A percentile compares a stretch with the other conserved stretches of the same genome.
Conservation (phyloP, 2,888 invertebrate genomes). For the Germaria angustata region DNA sequence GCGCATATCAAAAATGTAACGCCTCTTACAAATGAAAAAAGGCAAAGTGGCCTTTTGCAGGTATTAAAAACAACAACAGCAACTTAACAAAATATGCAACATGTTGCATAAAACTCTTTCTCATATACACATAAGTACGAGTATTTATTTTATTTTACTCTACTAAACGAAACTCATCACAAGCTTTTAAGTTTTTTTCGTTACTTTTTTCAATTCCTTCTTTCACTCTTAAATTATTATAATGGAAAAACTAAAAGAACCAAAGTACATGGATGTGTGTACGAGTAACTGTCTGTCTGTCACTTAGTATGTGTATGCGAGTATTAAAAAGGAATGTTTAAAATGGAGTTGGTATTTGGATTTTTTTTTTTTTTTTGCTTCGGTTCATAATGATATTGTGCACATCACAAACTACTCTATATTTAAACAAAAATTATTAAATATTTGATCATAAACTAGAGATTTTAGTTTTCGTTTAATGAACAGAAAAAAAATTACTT, state of each 20-base stretch:
- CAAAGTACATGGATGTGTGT: background rate
- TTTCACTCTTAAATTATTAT: constrained; percentile 33
- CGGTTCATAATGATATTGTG: constrained; percentile 43
- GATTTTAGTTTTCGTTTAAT: constrained; percentile 45
- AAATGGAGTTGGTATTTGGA: constrained; percentile 50
- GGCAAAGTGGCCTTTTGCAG: background rate
- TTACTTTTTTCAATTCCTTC: constrained; percentile 16
- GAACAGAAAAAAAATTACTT: constrained; percentile 4
- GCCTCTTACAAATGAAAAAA: constrained; percentile 67
- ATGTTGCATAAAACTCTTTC: constrained; percentile 14
- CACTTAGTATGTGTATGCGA: constrained; percentile 6
- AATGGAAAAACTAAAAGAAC: constrained; percentile 35
- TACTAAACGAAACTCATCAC: constrained; percentile 60
- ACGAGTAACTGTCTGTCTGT: background rate
- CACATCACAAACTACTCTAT: background rate
- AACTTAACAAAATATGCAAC: constrained; percentile 42
- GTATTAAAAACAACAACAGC: constrained; percentile 8
- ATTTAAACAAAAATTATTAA: constrained; percentile 54
- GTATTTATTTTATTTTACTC: constrained; percentile 11
- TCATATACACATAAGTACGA: background rate
- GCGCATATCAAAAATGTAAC: constrained; percentile 73
- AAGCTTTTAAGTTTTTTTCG: constrained; percentile 30
- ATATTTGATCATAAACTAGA: constrained; percentile 58
- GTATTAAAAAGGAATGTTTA: constrained; percentile 43
- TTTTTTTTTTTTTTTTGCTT: background rate